Conservation (phyloP, 2,797 vertebrate genomes). For the Todus mexicanus region DNA sequence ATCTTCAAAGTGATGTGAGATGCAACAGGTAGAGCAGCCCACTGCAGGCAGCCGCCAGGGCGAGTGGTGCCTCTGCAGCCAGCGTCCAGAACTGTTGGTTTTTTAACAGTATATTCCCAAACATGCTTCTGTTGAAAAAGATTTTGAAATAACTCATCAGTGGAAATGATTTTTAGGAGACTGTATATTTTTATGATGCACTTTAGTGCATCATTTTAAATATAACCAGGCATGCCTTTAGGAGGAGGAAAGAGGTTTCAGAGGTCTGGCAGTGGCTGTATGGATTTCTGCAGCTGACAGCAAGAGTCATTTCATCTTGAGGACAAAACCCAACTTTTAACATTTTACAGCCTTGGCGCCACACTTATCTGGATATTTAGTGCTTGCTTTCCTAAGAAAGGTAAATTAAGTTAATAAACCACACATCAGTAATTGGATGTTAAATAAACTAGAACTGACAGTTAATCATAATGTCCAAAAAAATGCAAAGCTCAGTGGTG, state of each 20-base stretch:
- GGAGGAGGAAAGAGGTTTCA: not conserved
- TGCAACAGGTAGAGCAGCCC: not conserved
- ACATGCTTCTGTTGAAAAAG: not conserved
- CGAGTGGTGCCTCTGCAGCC: not conserved
- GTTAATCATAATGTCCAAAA: not conserved
- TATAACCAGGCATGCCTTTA: not conserved
- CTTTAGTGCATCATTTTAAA: not conserved
- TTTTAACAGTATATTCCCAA: not conserved
- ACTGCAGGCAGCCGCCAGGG: not conserved
- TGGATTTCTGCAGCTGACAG: not conserved
- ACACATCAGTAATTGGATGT: not conserved
- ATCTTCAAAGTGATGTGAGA: not conserved
- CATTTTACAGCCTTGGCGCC: not conserved
- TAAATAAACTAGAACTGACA: not conserved
- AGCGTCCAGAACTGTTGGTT: not conserved
- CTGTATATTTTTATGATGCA: not conserved
- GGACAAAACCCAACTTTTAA: not conserved
- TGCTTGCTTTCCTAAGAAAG: not conserved
- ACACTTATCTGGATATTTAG: not conserved
- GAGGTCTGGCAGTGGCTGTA: not conserved
- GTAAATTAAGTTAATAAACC: not conserved
- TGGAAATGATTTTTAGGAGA: conserved; percentile 22
- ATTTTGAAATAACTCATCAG: conserved; percentile 23
- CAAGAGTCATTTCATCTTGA: not conserved
- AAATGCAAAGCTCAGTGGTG: not conserved